A percentile compares a stretch with the other conserved stretches of the same genome.
Evolutionary conservation across 2,888 invertebrate genomes (phyloP).

Genomic region (Drosophila recens): DNA sequence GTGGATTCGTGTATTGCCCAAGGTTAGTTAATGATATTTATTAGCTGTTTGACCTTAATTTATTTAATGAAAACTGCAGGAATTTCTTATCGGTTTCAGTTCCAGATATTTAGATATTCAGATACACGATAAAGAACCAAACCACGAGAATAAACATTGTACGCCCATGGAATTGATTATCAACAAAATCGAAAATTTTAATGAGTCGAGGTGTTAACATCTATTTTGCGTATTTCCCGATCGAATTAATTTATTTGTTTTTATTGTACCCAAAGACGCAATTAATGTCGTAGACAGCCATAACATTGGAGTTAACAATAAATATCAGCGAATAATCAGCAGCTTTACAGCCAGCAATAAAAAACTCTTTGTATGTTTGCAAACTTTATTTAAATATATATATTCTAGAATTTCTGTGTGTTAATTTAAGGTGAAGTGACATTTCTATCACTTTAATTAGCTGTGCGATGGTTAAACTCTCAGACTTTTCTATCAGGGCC

Average conservation of each 20-base stretch:
- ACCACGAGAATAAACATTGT: slow-evolving; percentile 33
- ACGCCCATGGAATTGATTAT: slow-evolving; percentile 50
- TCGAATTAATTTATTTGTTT: slow-evolving; percentile 22
- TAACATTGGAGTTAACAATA: slow-evolving; percentile 23
- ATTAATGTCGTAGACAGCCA: slow-evolving; percentile 24
- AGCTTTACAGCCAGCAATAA: slow-evolving; percentile 8
- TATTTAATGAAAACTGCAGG: background rate
- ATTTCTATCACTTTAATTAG: slow-evolving; percentile 11
- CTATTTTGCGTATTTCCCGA: slow-evolving; percentile 33
- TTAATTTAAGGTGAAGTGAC: background rate
- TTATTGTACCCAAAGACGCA: slow-evolving; percentile 9
- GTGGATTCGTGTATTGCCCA: slow-evolving; percentile 34
- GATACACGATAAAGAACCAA: slow-evolving; percentile 30
- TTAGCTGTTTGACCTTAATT: slow-evolving; percentile 26
- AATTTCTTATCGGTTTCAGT: slow-evolving; percentile 38
- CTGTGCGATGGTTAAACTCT: slow-evolving; percentile 12
- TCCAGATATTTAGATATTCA: slow-evolving; percentile 3
- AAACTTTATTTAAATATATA: slow-evolving; percentile 1
- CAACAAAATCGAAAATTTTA: slow-evolving; percentile 43
- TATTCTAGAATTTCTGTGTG: background rate
- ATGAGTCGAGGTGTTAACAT: slow-evolving; percentile 43
- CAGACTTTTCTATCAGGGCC: slow-evolving; percentile 4
- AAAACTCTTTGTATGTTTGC: slow-evolving; percentile 15
- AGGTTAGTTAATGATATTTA: slow-evolving; percentile 38
- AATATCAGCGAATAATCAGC: slow-evolving; percentile 19